Evolutionary conservation across 2,888 invertebrate genomes (phyloP).

Genomic region (Agrochola circellaris): DNA sequence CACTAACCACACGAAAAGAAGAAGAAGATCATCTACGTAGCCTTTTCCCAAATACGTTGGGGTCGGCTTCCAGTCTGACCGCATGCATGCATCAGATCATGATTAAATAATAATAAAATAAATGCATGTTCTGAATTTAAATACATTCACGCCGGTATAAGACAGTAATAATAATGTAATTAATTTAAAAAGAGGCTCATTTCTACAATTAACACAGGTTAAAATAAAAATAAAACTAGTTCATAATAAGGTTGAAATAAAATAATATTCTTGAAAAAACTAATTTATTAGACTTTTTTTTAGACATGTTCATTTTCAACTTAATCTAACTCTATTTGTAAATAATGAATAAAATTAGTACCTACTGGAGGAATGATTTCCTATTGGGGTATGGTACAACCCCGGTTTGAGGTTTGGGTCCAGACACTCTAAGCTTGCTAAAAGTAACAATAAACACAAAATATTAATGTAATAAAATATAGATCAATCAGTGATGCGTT

Average conservation of each 20-base stretch:
- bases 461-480: too few species aligned
- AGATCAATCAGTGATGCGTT: background rate
- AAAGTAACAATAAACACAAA: background rate
- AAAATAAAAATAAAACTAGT: background rate
- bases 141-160: background rate
- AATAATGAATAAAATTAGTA: conserved; percentile 13
- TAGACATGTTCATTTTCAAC: background rate
- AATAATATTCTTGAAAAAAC: too few species aligned
- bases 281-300: background rate
- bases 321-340: background rate
- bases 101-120: background rate
- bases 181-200: background rate
- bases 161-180: background rate
- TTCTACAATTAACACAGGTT: background rate
- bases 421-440: too few species aligned
- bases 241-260: background rate
- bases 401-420: background rate
- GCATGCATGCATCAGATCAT: background rate
- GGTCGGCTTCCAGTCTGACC: background rate
- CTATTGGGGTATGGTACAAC: conserved; percentile 17
- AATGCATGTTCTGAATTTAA: background rate
- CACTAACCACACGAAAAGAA: too few species aligned
- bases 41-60: background rate
- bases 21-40: background rate
- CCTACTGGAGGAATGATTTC: conserved; percentile 30